Conservation (phyloP, 2,113 vertebrate species). For the Cairina moschata region DNA sequence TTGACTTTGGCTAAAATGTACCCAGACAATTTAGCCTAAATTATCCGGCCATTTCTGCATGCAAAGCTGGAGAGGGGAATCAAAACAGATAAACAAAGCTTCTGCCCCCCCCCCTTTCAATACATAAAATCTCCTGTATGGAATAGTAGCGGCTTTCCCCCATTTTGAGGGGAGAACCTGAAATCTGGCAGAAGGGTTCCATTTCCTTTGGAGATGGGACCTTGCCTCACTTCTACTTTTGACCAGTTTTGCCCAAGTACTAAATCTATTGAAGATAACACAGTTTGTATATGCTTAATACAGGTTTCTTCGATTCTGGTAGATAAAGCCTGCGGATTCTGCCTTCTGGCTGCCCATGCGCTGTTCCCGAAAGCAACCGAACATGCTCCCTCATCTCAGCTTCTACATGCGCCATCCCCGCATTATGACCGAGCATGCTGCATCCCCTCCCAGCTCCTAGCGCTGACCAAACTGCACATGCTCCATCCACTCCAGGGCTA, state of each 20-base stretch:
- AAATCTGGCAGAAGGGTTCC: neutral
- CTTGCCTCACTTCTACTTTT: neutral
- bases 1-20: neutral
- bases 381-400: neutral
- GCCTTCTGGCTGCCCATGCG: neutral
- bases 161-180: neutral
- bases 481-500: neutral
- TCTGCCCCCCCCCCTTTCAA: neutral
- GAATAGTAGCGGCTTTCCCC: neutral
- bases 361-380: neutral
- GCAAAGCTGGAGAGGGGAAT: neutral
- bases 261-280: neutral
- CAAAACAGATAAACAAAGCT: neutral
- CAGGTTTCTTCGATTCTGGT: neutral
- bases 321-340: neutral
- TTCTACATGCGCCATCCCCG: fast-evolving
- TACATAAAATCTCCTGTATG: neutral
- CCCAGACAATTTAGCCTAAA: no score
- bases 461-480: neutral
- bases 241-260: neutral
- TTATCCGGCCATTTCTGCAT: neutral
- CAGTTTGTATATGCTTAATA: neutral
- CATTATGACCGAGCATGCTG: fast-evolving
- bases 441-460: neutral
- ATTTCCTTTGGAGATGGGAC: neutral